Percentiles rank a stretch among this genome's conserved stretches.
These are phyloP conservation scores for Entomobrya multifasciata DNA, from an alignment of 2,888 invertebrate species.

Conservation along the genomic window DNA sequence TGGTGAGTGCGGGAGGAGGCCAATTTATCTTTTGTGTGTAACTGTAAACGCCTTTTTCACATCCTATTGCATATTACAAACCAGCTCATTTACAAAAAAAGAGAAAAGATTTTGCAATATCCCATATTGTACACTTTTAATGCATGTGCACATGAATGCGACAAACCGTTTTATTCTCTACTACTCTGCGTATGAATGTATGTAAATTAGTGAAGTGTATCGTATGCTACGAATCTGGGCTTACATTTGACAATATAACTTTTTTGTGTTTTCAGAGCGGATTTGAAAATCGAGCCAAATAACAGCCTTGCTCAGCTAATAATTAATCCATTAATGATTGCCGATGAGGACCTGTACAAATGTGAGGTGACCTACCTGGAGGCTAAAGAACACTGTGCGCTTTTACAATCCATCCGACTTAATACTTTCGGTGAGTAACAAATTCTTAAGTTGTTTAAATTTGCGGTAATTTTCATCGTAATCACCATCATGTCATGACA, in stretches of 20 bases:
- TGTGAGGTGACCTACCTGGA: slow-evolving; percentile 92
- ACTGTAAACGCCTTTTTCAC: slow-evolving; percentile 60
- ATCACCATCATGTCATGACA: slow-evolving; percentile 7
- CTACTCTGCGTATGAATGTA: too few relatives aligned
- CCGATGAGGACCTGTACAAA: slow-evolving; percentile 90
- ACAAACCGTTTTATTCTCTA: neutral
- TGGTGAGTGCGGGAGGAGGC: slow-evolving; percentile 57
- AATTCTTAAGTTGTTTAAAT: neutral
- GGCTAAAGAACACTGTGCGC: slow-evolving; percentile 89
- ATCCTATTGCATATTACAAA: slow-evolving; percentile 30
- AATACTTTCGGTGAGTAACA: slow-evolving; percentile 87
- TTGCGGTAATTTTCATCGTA: neutral
- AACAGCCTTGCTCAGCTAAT: slow-evolving; percentile 86
- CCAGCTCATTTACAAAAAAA: slow-evolving; percentile 7
- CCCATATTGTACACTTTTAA: neutral
- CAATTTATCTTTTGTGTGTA: slow-evolving; percentile 63
- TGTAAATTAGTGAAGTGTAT: too few relatives aligned
- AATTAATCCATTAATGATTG: slow-evolving; percentile 86
- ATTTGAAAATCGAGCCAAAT: slow-evolving; percentile 86
- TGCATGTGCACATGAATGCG: neutral
- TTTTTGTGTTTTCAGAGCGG: slow-evolving; percentile 84
- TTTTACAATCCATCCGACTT: slow-evolving; percentile 90
- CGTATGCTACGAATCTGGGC: too few relatives aligned
- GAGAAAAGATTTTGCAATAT: neutral
- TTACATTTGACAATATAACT: neutral